Base-by-base conservation (phyloP, 1,140 invertebrate species). In the Apis dorsata region DNA sequence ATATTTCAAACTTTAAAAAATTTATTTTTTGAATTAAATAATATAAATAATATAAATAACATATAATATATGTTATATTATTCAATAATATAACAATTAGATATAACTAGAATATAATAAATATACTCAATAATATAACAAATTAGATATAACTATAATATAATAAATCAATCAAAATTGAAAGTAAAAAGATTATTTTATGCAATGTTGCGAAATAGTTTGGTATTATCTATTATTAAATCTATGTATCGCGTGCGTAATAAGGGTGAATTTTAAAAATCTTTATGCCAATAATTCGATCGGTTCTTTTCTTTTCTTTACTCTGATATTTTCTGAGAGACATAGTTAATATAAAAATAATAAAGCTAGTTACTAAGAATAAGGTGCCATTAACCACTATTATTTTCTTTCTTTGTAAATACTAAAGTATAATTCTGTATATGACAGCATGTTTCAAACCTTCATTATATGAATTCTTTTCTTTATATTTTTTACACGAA, bases 261-360 rank as follows among this genome's bases (percentile, higher is more conserved):
- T 28, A 28, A 65, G 63, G 28, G 63, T 65, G 63, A 65, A 65
- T 65, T 65, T 65, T 65, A 65, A 65, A 65, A 65, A 19, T 63
- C 28, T 10, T 28, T 65, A 13, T 9, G 1, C 15, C 24, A 34
- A 65, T 34, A 28, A 65, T 34, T 65, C 28, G 63, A 63, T 10
- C 17, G 28, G 13, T 15, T 65, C 10, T 24, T 19, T 65, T 19
- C 28, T 28, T 65, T 65, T 34, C 8, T 1, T 28, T 34, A 65
- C 2, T 19, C 2, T 13, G 63, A 65, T 65, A 65, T 65, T 65
- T 19, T 34, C 28, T 34, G 28, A 28, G 2, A 34, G 17, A 34
- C 24, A 0, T 34, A 65, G 63, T 34, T 65, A 65, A 65, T 65
- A 10, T 65, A 65, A 65, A 65, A 65, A 34, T 65, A 65, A 34